Evolutionary conservation across 2,888 invertebrate genomes (phyloP).

Genomic region (Oscheius sp.): DNA sequence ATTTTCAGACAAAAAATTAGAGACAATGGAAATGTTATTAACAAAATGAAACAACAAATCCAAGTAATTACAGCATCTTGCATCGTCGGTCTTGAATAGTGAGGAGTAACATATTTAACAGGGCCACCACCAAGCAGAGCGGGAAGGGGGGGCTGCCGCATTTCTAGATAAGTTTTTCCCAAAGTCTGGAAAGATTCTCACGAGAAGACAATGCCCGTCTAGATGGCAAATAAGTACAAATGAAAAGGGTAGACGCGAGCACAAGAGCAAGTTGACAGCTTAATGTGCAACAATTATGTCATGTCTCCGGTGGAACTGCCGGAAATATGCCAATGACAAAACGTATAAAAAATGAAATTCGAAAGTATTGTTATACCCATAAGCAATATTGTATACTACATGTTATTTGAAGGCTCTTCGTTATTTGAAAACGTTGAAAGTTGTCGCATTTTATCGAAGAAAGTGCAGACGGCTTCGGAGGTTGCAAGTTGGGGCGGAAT

Average conservation of each 20-base stretch:
- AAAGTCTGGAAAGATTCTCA: too few relatives aligned
- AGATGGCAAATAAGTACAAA: too few relatives aligned
- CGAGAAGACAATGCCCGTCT: too few relatives aligned
- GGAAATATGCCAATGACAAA: too few relatives aligned
- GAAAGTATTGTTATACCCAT: not conserved
- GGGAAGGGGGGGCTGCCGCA: not conserved
- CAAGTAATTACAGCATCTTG: conserved; percentile 6
- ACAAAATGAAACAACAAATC: conserved; percentile 57
- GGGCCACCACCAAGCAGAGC: not conserved
- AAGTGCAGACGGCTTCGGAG: not conserved
- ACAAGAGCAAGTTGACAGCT: too few relatives aligned
- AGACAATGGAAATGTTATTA: conserved; percentile 69
- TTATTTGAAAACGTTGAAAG: not conserved
- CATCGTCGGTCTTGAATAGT: not conserved
- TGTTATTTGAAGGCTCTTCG: too few relatives aligned
- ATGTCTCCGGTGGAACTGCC: too few relatives aligned
- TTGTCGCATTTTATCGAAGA: conserved; percentile 9
- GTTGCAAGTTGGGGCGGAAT: not conserved
- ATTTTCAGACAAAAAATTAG: conserved; percentile 66
- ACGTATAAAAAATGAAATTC: too few relatives aligned
- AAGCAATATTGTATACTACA: not conserved
- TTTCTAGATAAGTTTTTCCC: too few relatives aligned
- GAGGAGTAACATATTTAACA: not conserved
- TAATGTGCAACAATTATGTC: too few relatives aligned
- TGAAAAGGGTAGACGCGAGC: too few relatives aligned